Percentiles rank a stretch among this genome's conserved stretches.
phyloP scores from a whole-genome alignment of 2,888 invertebrate species.

The Nemapogon koenigi region DNA sequence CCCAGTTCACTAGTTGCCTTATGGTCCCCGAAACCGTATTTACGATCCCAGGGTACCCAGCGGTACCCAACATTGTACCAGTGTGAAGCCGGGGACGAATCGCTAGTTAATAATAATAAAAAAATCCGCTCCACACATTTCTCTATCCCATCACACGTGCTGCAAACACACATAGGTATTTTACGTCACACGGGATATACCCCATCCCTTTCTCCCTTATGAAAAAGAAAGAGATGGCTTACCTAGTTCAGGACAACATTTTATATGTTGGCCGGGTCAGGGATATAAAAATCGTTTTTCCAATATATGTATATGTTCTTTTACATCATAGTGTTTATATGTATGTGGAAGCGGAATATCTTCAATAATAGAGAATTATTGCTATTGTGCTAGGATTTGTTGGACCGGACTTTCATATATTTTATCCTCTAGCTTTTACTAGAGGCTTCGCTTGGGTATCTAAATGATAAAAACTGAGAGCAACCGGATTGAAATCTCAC shows the following conservation, averaged over 20 bases:
- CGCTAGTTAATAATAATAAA: too few relatives aligned
- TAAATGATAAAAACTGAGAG: too few relatives aligned
- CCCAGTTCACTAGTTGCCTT: too few relatives aligned
- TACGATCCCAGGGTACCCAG: too few relatives aligned
- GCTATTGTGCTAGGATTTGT: conserved; percentile 32
- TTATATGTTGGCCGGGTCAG: conserved; percentile 66
- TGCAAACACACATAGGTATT: conserved; percentile 39
- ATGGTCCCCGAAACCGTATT: too few relatives aligned
- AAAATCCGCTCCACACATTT: conserved; percentile 22
- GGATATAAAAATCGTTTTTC: conserved; percentile 63
- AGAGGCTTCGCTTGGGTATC: too few relatives aligned
- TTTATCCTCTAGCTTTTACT: too few relatives aligned
- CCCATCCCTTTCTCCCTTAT: conserved; percentile 31
- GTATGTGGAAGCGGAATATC: conserved; percentile 33
- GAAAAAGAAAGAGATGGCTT: conserved; percentile 29
- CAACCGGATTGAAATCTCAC: too few relatives aligned
- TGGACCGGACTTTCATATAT: too few relatives aligned
- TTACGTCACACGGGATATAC: conserved; percentile 48
- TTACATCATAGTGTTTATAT: conserved; percentile 26
- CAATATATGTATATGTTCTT: conserved; percentile 40
- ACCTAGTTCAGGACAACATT: conserved; percentile 58
- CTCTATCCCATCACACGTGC: conserved; percentile 40
- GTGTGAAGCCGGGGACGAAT: too few relatives aligned
- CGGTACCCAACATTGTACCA: too few relatives aligned
- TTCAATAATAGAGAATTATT: conserved; percentile 51